A percentile compares a stretch with the other conserved stretches of the same genome.
Conservation (phyloP, 1,140 invertebrate genomes). For the Drosophila repleta region DNA sequence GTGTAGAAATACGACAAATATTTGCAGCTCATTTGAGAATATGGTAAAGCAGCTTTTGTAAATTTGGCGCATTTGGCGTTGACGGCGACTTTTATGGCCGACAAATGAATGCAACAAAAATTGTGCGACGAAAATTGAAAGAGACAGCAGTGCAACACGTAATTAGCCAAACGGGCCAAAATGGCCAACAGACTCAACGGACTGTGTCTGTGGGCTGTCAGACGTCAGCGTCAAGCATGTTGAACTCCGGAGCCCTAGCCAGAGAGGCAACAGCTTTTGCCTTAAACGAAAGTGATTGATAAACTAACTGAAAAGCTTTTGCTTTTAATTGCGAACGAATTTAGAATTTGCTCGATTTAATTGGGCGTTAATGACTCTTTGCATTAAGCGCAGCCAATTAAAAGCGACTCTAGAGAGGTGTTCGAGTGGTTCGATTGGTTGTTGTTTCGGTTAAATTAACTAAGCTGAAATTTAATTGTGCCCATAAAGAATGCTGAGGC, state of each 20-base stretch:
- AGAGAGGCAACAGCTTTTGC: constrained; percentile 12
- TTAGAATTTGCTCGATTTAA: constrained; percentile 65
- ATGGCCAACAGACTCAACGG: constrained; percentile 8
- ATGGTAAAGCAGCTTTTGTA: constrained; percentile 73
- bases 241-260: not conserved
- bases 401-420: constrained; percentile 48
- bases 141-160: constrained; percentile 74
- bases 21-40: constrained; percentile 61
- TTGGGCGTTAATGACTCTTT: constrained; percentile 70
- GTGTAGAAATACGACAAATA: constrained; percentile 51
- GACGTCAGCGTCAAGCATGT: not conserved
- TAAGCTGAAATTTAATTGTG: constrained; percentile 66
- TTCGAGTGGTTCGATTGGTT: constrained; percentile 2
- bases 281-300: constrained; percentile 64
- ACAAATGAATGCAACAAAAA: constrained; percentile 79
- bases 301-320: constrained; percentile 48
- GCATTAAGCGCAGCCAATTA: constrained; percentile 61
- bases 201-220: not conserved
- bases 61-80: constrained; percentile 60
- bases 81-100: constrained; percentile 79
- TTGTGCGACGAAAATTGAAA: constrained; percentile 76
- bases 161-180: constrained; percentile 64
- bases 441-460: constrained; percentile 19
- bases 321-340: constrained; percentile 64
- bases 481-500: constrained; percentile 72